phyloP scores from a whole-genome alignment of 2,888 invertebrate genomes.

The Cephus nigrinus region DNA sequence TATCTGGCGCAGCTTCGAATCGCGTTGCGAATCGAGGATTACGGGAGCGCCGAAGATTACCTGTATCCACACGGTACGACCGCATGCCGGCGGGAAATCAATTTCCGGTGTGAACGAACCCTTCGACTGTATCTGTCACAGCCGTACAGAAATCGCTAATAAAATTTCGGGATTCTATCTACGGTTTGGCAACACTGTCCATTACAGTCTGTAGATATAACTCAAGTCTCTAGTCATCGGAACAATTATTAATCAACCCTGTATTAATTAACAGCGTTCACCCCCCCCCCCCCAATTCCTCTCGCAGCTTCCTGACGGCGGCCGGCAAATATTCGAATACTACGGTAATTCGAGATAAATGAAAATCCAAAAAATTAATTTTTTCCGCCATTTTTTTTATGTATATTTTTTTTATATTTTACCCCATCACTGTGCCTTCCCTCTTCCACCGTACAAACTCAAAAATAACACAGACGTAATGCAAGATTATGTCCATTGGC shows the following conservation, averaged over 20 bases:
- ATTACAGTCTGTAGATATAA: too few species aligned
- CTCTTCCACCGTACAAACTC: rapidly evolving
- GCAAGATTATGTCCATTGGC: not conserved
- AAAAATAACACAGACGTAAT: not conserved
- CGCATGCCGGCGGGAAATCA: not conserved
- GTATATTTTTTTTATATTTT: not conserved
- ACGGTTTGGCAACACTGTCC: not conserved
- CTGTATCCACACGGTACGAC: not conserved
- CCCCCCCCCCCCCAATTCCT: not conserved
- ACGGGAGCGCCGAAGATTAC: not conserved
- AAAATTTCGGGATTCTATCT: not conserved
- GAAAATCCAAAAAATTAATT: not conserved
- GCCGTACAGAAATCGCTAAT: not conserved
- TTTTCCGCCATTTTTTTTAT: not conserved
- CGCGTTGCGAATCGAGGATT: not conserved
- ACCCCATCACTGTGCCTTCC: too few species aligned
- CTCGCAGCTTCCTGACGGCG: not conserved
- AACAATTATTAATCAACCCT: not conserved
- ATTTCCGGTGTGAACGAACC: not conserved
- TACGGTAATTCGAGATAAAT: not conserved
- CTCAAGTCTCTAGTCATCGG: not conserved
- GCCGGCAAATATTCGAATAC: not conserved
- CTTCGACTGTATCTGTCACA: not conserved
- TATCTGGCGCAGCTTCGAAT: not conserved
- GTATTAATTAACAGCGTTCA: not conserved